Conservation (phyloP, 92 coral and sea anemone genomes). For the Plumapathes pennacea region DNA sequence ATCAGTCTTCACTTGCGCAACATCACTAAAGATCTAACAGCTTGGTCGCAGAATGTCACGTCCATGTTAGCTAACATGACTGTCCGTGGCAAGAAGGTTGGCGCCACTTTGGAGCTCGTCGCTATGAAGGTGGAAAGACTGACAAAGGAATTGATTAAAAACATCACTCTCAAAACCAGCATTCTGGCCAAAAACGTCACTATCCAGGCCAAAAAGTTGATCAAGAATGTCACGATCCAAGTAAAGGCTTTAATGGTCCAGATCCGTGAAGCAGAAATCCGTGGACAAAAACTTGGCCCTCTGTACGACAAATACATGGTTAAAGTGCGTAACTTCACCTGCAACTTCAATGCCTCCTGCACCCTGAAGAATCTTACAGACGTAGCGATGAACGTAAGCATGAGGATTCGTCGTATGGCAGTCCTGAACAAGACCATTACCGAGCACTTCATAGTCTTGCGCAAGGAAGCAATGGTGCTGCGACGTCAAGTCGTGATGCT, state of each 20-base stretch:
- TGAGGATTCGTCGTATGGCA: conserved; percentile 39
- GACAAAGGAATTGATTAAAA: conserved; percentile 49
- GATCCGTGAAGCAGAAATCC: conserved; percentile 68
- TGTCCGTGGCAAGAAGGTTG: conserved; percentile 55
- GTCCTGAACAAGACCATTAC: conserved; percentile 55
- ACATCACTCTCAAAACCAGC: conserved; percentile 12
- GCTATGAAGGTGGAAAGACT: conserved; percentile 37
- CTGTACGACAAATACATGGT: conserved; percentile 55
- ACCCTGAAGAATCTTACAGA: conserved; percentile 54
- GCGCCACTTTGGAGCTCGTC: conserved; percentile 41
- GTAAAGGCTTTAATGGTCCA: conserved; percentile 40
- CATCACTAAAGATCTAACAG: conserved; percentile 62
- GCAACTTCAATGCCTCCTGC: conserved; percentile 68
- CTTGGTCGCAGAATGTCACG: conserved; percentile 72
- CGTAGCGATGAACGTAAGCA: conserved; percentile 28
- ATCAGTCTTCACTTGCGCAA: conserved; percentile 42
- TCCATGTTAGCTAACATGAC: conserved; percentile 56
- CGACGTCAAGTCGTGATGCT: conserved; percentile 25
- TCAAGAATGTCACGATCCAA: conserved; percentile 37
- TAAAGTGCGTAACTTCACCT: conserved; percentile 50
- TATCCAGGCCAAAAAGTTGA: conserved; percentile 29
- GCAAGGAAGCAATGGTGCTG: conserved; percentile 43
- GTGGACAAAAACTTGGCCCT: conserved; percentile 65
- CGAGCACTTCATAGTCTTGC: conserved; percentile 27
- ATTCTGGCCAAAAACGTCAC: conserved; percentile 30